phyloP scores from a whole-genome alignment of 2,113 vertebrate genomes.

The Takifugu bimaculatus region DNA sequence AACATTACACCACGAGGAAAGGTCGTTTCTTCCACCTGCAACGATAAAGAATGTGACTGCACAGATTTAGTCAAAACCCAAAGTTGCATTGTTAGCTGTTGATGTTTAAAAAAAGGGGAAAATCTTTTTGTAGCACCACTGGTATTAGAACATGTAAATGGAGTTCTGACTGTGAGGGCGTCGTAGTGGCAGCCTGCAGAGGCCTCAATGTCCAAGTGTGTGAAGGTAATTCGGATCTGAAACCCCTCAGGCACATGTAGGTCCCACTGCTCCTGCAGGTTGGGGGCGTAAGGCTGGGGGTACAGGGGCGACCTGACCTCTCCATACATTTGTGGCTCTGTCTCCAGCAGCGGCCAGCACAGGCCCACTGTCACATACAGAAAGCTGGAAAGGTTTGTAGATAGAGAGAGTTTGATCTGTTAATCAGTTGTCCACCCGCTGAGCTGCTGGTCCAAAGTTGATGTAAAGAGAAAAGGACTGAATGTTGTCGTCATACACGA shows the following conservation, averaged over 20 bases:
- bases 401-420: conserved; percentile 35
- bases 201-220: conserved; percentile 84
- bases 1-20: not conserved
- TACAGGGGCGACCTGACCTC: conserved; percentile 81
- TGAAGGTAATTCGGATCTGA: conserved; percentile 82
- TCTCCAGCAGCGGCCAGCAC: conserved; percentile 11
- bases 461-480: conserved; percentile 37
- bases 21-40: no score
- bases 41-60: no score
- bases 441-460: conserved; percentile 46
- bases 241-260: conserved; percentile 81
- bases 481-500: conserved; percentile 14
- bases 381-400: conserved; percentile 50
- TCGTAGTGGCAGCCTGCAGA: conserved; percentile 84
- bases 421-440: conserved; percentile 20
- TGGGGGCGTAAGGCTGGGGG: conserved; percentile 82
- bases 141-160: not conserved
- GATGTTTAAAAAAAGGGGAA: no score
- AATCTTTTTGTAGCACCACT: no score
- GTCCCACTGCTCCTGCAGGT: conserved; percentile 74
- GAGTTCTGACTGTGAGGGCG: conserved; percentile 80
- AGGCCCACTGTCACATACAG: conserved; percentile 50
- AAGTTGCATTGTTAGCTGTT: no score
- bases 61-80: not conserved
- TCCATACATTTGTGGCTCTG: conserved; percentile 63